Evolutionary conservation across 2,113 vertebrate genomes (phyloP), one percentile per base, ranked within the genome.

Genomic region (Struthidea cinerea): DNA sequence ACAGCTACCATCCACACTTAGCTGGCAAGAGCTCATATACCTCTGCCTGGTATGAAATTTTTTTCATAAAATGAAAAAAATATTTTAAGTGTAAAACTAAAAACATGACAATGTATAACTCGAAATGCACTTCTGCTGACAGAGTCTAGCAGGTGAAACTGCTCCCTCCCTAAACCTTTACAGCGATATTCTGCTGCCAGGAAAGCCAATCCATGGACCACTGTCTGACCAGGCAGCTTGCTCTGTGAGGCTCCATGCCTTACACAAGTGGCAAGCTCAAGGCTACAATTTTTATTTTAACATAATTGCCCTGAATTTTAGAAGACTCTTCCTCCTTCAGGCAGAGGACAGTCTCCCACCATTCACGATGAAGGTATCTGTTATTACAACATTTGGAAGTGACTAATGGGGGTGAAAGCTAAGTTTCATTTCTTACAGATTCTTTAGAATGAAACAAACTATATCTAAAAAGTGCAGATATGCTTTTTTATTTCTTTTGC

Each of bases 401-500:
- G 37, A 94, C 77, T 92, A 94, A 59, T 4, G 18, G 76, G 82
- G 79, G 94, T 97, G 82, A 97, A 93, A 94, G 67, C 84, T 24
- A 88, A 96, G 81, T 96, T 97, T 96, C 71, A 92, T 92, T 97
- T 96, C 69, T 92, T 82, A 94, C 44, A 85, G 20, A 84, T 64
- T 97, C 94, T 97, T 95, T 79, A 90, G 81, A 97, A 95, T 82
- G 86, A 97, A 92, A 97, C 70, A 91, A 93, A 97, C 84, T 96
- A 80, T 93, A 96, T 97, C 96, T 96, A 97, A 98, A 97, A 97
- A 96, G 96, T 97, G 95, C 97, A 97, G 96, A 96, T 93, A 95
- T 79, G 95, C 93, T 95, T 78, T 87, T 96, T 97, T 97, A 94
- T 94, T 97, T 96, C 89, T 97, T 96, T 90, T 97, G 95, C 96